phyloP scores from a whole-genome alignment of 92 coral and sea anemone genomes.

The Micromussa lordhowensis region DNA sequence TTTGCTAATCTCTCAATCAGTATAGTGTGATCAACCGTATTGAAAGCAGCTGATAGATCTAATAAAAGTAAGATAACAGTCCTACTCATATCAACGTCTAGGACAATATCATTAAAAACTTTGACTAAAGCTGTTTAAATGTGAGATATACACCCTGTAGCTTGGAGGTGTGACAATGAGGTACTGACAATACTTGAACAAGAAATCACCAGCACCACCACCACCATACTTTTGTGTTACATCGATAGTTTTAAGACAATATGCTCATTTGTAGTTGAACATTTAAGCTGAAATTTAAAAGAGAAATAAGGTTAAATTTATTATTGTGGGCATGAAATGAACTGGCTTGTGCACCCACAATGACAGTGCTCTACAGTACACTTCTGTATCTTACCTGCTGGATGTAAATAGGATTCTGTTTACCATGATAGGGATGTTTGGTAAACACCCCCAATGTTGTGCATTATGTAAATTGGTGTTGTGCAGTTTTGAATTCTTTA shows the following conservation, averaged over 20 bases:
- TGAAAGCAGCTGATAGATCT: too few relatives aligned
- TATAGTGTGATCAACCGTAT: too few relatives aligned
- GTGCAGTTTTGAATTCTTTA: conserved; percentile 35
- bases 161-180: conserved; percentile 14
- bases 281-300: conserved; percentile 41
- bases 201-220: conserved; percentile 38
- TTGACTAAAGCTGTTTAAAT: too few relatives aligned
- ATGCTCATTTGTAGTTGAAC: conserved; percentile 49
- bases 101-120: too few relatives aligned
- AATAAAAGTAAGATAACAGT: too few relatives aligned
- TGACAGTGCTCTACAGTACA: conserved; percentile 8
- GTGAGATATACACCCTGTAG: conserved; percentile 34
- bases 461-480: conserved; percentile 41
- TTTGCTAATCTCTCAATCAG: too few relatives aligned
- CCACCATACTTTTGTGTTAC: conserved; percentile 53
- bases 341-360: conserved; percentile 44
- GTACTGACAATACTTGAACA: conserved; percentile 36
- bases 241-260: conserved; percentile 39
- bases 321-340: conserved; percentile 29
- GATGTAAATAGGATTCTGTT: conserved; percentile 18
- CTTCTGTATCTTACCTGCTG: conserved; percentile 20
- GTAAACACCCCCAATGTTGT: conserved; percentile 51
- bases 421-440: conserved; percentile 25
- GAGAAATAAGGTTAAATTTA: conserved; percentile 48
- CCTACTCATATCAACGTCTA: too few relatives aligned